Evolutionary conservation across 2,797 vertebrate species (phyloP).

Genomic region (Rhinella marina): DNA sequence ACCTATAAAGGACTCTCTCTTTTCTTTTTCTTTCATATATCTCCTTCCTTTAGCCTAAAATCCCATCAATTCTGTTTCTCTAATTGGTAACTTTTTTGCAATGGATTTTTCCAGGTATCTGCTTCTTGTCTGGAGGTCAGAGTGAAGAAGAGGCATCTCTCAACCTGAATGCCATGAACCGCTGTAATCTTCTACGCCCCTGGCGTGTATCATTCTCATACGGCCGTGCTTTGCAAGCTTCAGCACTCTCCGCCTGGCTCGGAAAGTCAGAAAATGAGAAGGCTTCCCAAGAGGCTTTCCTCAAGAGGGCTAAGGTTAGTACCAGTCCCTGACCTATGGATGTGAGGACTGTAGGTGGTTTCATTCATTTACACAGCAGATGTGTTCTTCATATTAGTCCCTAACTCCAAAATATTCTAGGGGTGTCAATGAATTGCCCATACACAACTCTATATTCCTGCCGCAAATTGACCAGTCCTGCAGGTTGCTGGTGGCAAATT

Average conservation of each 20-base stretch:
- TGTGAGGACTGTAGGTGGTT: not conserved
- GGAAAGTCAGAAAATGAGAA: conserved; percentile 87
- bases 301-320: conserved; percentile 86
- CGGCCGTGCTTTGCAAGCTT: conserved; percentile 94
- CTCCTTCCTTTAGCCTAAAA: not conserved
- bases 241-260: conserved; percentile 88
- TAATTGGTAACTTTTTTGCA: not conserved
- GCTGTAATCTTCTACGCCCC: conserved; percentile 83
- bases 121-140: conserved; percentile 97
- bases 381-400: too few relatives aligned
- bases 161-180: conserved; percentile 94
- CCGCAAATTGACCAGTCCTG: not conserved
- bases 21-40: not conserved
- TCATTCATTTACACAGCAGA: not conserved
- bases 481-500: not conserved
- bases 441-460: not conserved
- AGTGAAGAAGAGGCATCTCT: conserved; percentile 96
- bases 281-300: conserved; percentile 87
- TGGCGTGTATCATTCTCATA: conserved; percentile 98
- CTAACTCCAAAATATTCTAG: too few relatives aligned
- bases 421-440: not conserved
- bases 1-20: not conserved
- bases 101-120: conserved; percentile 81
- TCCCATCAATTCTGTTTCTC: not conserved
- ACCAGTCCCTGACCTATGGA: not conserved